Evolutionary conservation across 2,797 vertebrate genomes (phyloP).

Genomic region (Enoplosus armatus): DNA sequence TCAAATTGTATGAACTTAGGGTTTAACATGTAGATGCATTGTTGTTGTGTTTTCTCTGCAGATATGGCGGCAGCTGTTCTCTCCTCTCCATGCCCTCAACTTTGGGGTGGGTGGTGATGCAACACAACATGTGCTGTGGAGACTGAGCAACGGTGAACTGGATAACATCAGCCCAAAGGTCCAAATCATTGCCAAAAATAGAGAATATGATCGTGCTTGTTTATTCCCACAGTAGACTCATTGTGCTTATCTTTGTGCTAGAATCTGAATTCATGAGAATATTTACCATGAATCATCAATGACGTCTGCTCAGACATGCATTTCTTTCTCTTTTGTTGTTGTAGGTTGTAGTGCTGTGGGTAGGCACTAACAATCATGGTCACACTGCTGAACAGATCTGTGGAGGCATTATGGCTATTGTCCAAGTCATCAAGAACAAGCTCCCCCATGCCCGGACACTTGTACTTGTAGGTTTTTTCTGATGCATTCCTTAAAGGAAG

Average conservation of each 20-base stretch:
- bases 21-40: not conserved
- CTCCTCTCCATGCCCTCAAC: slow-evolving; percentile 93
- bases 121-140: slow-evolving; percentile 94
- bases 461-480: slow-evolving; percentile 86
- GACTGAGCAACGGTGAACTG: slow-evolving; percentile 91
- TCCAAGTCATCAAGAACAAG: slow-evolving; percentile 88
- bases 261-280: slow-evolving; percentile 26
- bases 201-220: slow-evolving; percentile 55
- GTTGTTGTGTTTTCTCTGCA: slow-evolving; percentile 67
- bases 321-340: slow-evolving; percentile 45
- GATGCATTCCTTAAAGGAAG: slow-evolving; percentile 5
- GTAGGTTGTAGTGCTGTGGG: slow-evolving; percentile 94
- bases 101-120: slow-evolving; percentile 92
- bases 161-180: slow-evolving; percentile 95
- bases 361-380: slow-evolving; percentile 93
- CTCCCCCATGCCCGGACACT: slow-evolving; percentile 89
- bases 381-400: slow-evolving; percentile 91
- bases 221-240: slow-evolving; percentile 49
- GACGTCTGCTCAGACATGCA: not conserved
- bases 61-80: slow-evolving; percentile 94
- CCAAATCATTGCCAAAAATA: slow-evolving; percentile 34
- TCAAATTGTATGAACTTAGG: not conserved
- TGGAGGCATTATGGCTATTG: slow-evolving; percentile 89
- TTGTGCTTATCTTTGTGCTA: slow-evolving; percentile 45
- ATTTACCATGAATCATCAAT: not conserved